These are phyloP conservation scores for Vimba vimba DNA, from an alignment of 2,113 vertebrate species.

Conservation along the genomic window DNA sequence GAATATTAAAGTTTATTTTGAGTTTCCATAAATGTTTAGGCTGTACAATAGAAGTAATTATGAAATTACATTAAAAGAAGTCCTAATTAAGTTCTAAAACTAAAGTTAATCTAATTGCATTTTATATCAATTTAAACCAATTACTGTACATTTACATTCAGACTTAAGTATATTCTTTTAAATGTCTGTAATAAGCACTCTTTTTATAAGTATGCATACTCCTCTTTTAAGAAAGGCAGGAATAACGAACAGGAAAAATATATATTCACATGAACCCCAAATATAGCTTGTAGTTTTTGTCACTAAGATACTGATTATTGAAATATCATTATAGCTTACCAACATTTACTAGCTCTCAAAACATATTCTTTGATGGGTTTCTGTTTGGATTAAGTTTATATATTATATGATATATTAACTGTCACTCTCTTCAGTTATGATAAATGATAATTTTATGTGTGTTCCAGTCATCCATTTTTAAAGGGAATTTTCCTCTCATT, in stretches of 20 bases:
- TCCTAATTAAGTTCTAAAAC: too few species aligned
- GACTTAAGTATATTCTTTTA: background rate
- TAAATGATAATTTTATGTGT: background rate
- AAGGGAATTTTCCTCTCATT: conserved; percentile 63
- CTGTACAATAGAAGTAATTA: background rate
- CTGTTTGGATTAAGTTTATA: background rate
- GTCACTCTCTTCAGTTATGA: conserved; percentile 8
- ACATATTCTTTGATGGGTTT: background rate
- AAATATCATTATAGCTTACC: background rate
- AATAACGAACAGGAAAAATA: background rate
- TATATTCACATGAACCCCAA: background rate
- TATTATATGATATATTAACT: background rate
- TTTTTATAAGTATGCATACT: background rate
- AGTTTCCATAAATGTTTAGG: background rate
- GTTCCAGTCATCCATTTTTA: conserved; percentile 59
- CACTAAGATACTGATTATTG: conserved; percentile 7
- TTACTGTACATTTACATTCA: too few species aligned
- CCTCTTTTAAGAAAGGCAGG: background rate
- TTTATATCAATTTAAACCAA: too few species aligned
- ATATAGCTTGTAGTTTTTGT: background rate
- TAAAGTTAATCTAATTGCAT: too few species aligned
- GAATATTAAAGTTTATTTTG: background rate
- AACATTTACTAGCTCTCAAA: background rate
- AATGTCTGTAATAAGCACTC: background rate
- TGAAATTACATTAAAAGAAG: background rate